Percentiles rank a stretch among this genome's conserved stretches.
Conservation (phyloP, 2,888 invertebrate genomes). For the Odontocolon sp. region DNA sequence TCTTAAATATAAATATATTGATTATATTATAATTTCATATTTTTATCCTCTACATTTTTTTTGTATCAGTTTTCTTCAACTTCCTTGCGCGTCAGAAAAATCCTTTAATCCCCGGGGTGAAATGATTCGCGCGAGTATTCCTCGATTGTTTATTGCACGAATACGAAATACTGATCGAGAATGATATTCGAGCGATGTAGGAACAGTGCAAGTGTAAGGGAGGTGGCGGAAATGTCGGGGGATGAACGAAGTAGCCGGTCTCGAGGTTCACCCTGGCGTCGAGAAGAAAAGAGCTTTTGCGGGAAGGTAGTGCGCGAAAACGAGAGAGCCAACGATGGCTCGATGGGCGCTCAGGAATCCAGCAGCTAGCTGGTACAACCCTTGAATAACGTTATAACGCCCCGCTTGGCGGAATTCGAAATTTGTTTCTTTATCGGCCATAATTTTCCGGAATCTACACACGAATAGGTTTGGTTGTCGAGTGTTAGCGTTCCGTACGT, state of each 20-base stretch:
- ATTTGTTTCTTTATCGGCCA: constrained; percentile 80
- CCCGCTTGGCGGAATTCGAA: constrained; percentile 74
- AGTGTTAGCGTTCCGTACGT: constrained; percentile 22
- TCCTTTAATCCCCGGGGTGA: not conserved
- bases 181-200: constrained; percentile 64
- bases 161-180: constrained; percentile 64
- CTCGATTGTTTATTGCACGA: constrained; percentile 70
- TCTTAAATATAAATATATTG: too few species aligned
- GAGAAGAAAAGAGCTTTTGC: constrained; percentile 52
- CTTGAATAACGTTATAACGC: constrained; percentile 77
- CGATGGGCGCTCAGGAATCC: constrained; percentile 55
- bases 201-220: constrained; percentile 17
- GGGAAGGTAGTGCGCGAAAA: constrained; percentile 25
- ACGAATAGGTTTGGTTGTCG: constrained; percentile 72
- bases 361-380: constrained; percentile 65
- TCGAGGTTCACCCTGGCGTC: constrained; percentile 50
- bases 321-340: constrained; percentile 25
- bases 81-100: not conserved
- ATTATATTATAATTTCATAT: too few species aligned
- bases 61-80: not conserved
- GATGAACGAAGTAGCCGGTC: constrained; percentile 5
- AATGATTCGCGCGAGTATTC: not conserved
- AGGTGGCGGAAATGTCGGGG: constrained; percentile 29
- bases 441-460: constrained; percentile 78
- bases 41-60: not conserved